Conservation (phyloP, 2,797 vertebrate species). For the Paratrypauchen microcephalus region DNA sequence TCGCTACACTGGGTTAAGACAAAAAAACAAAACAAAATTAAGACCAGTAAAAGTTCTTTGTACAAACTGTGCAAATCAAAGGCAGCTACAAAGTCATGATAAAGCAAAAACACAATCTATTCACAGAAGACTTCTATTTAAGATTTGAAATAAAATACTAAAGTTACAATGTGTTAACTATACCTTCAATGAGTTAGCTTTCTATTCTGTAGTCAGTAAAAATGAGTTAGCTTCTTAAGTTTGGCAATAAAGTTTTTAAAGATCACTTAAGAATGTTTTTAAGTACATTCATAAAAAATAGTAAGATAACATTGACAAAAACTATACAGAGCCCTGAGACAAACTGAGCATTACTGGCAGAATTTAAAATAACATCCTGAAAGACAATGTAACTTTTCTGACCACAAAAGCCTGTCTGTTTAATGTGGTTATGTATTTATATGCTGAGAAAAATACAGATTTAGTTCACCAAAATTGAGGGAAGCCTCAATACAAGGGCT, state of each 20-base stretch:
- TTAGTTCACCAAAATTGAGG: slow-evolving; percentile 76
- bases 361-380: slow-evolving; percentile 29
- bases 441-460: slow-evolving; percentile 63
- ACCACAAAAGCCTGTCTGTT: slow-evolving; percentile 37
- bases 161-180: slow-evolving; percentile 31
- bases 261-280: slow-evolving; percentile 22
- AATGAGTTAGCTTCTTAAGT: slow-evolving; percentile 34
- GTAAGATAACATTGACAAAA: slow-evolving; percentile 20
- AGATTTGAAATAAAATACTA: slow-evolving; percentile 10
- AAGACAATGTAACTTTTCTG: slow-evolving; percentile 57
- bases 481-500: slow-evolving; percentile 64
- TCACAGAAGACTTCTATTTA: slow-evolving; percentile 49
- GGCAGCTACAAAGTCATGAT: slow-evolving; percentile 59
- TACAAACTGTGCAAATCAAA: slow-evolving; percentile 76
- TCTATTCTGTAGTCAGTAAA: slow-evolving; percentile 31
- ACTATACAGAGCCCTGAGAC: slow-evolving; percentile 69
- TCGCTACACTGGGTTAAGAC: slow-evolving; percentile 63
- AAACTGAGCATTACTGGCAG: slow-evolving; percentile 26
- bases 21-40: slow-evolving; percentile 62
- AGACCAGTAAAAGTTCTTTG: slow-evolving; percentile 59
- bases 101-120: slow-evolving; percentile 61
- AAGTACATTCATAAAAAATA: slow-evolving; percentile 56
- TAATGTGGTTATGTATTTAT: slow-evolving; percentile 46
- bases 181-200: slow-evolving; percentile 36
- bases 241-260: slow-evolving; percentile 46